phyloP scores from a whole-genome alignment of 2,113 vertebrate species.

The Penelope pileata region DNA sequence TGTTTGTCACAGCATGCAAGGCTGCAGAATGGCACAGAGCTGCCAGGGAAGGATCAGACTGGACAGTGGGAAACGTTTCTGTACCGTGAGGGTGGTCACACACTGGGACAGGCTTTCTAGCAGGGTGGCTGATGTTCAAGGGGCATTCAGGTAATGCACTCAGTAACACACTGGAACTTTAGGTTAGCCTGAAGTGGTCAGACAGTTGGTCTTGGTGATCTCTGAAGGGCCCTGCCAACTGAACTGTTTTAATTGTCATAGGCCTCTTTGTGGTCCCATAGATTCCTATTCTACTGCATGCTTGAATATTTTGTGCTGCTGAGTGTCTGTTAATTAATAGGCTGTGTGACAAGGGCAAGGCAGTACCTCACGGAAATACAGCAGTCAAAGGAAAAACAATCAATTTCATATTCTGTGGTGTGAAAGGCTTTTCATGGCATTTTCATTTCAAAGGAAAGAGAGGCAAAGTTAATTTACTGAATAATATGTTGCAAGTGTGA shows the following conservation, averaged over 20 bases:
- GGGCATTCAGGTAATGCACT: not conserved
- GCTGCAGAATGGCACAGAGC: not conserved
- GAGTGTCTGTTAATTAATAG: not conserved
- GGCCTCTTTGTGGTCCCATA: not conserved
- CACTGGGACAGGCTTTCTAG: not conserved
- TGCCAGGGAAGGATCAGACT: not conserved
- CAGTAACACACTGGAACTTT: not conserved
- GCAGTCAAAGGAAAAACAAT: not conserved
- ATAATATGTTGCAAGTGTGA: not conserved
- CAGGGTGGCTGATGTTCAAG: not conserved
- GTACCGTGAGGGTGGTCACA: not conserved
- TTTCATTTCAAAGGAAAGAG: not conserved
- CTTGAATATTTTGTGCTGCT: not conserved
- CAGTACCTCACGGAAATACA: not conserved
- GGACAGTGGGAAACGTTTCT: not conserved
- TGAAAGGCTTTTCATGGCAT: not conserved
- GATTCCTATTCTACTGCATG: not conserved
- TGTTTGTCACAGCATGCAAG: not conserved
- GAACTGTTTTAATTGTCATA: not conserved
- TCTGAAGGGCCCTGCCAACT: not conserved
- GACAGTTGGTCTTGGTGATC: not conserved
- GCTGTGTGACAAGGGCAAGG: not conserved
- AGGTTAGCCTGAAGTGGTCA: not conserved
- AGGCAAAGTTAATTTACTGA: slow-evolving; percentile 25
- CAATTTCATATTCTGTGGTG: not conserved